Conservation (phyloP, 1,140 invertebrate genomes). For the Homalodisca vitripennis region DNA sequence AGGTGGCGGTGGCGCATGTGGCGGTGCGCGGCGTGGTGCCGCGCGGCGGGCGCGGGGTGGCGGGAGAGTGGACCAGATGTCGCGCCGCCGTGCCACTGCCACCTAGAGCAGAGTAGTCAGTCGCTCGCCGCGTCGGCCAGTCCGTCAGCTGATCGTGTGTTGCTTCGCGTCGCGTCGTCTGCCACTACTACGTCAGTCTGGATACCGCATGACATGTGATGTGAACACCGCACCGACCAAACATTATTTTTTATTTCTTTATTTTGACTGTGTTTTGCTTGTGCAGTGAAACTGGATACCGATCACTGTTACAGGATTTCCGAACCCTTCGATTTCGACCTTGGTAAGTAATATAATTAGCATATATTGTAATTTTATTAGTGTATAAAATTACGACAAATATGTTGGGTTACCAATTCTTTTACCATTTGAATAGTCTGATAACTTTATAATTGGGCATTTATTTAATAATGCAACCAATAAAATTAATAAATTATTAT, state of each 20-base stretch:
- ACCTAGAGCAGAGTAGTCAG: background rate
- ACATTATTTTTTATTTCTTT: background rate
- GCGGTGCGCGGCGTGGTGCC: background rate
- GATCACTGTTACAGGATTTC: background rate
- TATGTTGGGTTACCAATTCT: too few relatives aligned
- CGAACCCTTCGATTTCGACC: background rate
- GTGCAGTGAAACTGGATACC: background rate
- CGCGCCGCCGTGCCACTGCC: too few relatives aligned
- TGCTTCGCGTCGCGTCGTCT: background rate
- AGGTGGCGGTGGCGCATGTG: background rate
- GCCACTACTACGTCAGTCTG: background rate
- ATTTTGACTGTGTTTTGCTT: background rate
- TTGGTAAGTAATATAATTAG: background rate
- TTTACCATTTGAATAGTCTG: too few relatives aligned
- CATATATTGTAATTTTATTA: background rate
- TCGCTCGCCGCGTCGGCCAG: too few relatives aligned
- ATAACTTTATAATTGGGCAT: background rate
- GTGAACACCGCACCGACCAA: background rate
- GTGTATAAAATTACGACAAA: background rate
- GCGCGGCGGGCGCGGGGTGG: too few relatives aligned
- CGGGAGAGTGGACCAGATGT: too few relatives aligned
- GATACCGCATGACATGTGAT: background rate
- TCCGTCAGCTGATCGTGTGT: background rate
- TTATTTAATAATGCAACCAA: background rate
- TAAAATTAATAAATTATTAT: background rate